Conservation (phyloP, 2,888 invertebrate species). For the Dorcus hopei region DNA sequence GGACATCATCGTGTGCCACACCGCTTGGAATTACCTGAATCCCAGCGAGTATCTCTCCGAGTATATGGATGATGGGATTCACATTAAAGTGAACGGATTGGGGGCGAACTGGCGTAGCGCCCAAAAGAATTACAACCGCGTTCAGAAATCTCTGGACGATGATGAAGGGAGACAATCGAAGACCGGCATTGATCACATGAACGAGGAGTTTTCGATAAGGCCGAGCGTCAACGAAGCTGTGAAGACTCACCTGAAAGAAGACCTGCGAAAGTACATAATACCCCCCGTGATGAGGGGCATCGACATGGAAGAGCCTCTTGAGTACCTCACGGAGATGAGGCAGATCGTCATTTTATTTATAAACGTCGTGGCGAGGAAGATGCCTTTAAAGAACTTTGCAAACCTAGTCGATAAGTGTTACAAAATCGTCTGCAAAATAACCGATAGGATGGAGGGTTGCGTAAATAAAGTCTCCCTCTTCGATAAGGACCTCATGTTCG, state of each 20-base stretch:
- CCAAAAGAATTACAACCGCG: constrained; percentile 27
- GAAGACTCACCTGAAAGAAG: constrained; percentile 45
- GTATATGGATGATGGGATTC: constrained; percentile 53
- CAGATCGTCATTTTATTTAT: constrained; percentile 67
- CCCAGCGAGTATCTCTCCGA: constrained; percentile 59
- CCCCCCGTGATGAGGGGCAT: constrained; percentile 60
- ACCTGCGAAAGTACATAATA: constrained; percentile 57
- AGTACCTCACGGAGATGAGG: constrained; percentile 71
- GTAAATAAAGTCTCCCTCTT: constrained; percentile 67
- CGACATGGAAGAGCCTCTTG: constrained; percentile 65
- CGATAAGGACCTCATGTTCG: constrained; percentile 71
- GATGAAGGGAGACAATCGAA: constrained; percentile 15
- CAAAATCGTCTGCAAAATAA: constrained; percentile 50
- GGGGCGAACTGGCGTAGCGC: constrained; percentile 43
- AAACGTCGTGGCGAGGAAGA: constrained; percentile 54
- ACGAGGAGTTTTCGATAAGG: constrained; percentile 44
- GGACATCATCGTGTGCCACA: constrained; percentile 59
- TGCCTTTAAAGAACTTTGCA: constrained; percentile 49
- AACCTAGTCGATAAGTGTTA: constrained; percentile 55
- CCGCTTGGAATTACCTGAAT: constrained; percentile 60
- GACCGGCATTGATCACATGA: constrained; percentile 8
- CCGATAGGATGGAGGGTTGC: constrained; percentile 55
- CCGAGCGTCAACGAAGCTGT: constrained; percentile 51
- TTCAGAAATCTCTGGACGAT: constrained; percentile 20
- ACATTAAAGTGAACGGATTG: constrained; percentile 50